Percentiles rank a stretch among this genome's conserved stretches.
Evolutionary conservation across 2,888 invertebrate species (phyloP).

Genomic region (Cheilosia grossa): DNA sequence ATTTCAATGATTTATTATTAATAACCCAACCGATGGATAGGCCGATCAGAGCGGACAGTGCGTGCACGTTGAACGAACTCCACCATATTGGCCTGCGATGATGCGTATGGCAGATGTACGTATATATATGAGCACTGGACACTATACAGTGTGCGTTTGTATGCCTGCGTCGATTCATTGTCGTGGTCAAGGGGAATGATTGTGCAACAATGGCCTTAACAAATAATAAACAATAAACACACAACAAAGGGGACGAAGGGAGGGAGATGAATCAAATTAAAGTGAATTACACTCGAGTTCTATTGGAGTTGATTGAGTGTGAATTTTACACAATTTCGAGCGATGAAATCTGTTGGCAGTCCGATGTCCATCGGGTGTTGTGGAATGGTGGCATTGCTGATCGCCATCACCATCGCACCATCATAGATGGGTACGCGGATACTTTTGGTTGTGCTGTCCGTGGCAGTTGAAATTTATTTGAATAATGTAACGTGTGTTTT

Average conservation of each 20-base stretch:
- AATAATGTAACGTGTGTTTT: slow-evolving; percentile 40
- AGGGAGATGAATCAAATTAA: slow-evolving; percentile 63
- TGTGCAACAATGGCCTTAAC: slow-evolving; percentile 65
- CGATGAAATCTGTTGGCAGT: slow-evolving; percentile 62
- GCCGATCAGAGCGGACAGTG: not conserved
- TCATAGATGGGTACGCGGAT: not conserved
- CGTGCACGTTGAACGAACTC: slow-evolving; percentile 5
- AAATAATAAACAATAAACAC: slow-evolving; percentile 60
- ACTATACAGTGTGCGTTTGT: not conserved
- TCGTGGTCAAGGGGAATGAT: slow-evolving; percentile 72
- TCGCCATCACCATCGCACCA: not conserved
- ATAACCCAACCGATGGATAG: slow-evolving; percentile 32
- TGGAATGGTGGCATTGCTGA: not conserved
- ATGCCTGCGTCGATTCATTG: slow-evolving; percentile 43
- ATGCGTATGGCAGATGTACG: slow-evolving; percentile 58
- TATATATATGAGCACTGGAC: not conserved
- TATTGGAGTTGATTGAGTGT: slow-evolving; percentile 75
- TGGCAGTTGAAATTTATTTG: slow-evolving; percentile 48
- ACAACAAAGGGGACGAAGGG: slow-evolving; percentile 19
- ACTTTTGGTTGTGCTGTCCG: slow-evolving; percentile 23
- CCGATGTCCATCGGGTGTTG: not conserved
- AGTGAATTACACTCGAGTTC: slow-evolving; percentile 74
- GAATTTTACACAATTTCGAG: slow-evolving; percentile 74
- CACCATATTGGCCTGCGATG: slow-evolving; percentile 39
- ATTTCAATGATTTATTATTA: slow-evolving; percentile 72